phyloP scores from a whole-genome alignment of 2,113 vertebrate species.

The Lanius collurio region DNA sequence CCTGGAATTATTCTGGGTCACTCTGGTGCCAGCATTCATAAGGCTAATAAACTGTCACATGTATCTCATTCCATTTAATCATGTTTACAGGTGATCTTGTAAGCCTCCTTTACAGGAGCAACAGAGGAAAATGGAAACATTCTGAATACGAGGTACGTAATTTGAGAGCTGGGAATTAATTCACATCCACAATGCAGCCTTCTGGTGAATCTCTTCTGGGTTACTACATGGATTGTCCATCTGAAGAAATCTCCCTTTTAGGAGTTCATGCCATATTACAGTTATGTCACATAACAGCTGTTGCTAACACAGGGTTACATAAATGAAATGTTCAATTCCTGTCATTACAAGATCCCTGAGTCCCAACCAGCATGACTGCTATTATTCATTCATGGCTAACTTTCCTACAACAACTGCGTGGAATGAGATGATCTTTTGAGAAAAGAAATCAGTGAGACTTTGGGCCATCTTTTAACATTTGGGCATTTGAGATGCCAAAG shows the following conservation, averaged over 20 bases:
- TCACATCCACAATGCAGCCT: background rate
- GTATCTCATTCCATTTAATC: slow-evolving; percentile 29
- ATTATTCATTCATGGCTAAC: slow-evolving; percentile 7
- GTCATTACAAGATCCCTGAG: background rate
- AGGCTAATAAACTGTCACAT: slow-evolving; percentile 33
- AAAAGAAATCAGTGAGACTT: background rate
- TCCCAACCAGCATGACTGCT: background rate
- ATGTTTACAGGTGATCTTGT: slow-evolving; percentile 22
- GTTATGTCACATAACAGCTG: slow-evolving; percentile 29
- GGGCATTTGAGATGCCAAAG: background rate
- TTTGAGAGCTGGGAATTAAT: slow-evolving; percentile 42
- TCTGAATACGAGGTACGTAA: background rate
- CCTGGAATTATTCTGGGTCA: slow-evolving; percentile 35
- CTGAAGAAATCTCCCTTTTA: slow-evolving; percentile 1
- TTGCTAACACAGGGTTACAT: slow-evolving; percentile 34
- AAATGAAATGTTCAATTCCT: slow-evolving; percentile 30
- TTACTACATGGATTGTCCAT: background rate
- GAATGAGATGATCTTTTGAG: background rate
- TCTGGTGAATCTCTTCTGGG: background rate
- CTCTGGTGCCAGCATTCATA: slow-evolving; percentile 1
- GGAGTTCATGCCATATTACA: background rate
- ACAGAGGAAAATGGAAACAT: slow-evolving; percentile 14
- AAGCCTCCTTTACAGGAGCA: background rate
- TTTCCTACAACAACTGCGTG: background rate
- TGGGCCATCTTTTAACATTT: background rate